Conservation (phyloP, 2,797 vertebrate genomes). For the Phrynocephalus vlangalii region DNA sequence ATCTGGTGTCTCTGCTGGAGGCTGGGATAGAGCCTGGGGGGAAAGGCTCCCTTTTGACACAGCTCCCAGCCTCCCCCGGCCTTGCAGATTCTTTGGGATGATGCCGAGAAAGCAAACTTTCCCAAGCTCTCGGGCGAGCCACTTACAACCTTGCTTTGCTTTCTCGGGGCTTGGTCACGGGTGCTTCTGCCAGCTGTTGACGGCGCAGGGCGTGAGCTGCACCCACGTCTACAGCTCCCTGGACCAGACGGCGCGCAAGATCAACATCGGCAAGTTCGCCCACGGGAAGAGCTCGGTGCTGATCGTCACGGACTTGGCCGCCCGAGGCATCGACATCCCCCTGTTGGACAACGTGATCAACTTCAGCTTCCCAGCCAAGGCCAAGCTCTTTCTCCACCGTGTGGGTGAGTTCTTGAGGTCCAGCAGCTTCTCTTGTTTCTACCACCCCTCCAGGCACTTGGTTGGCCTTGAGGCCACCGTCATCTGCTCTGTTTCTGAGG, state of each 20-base stretch:
- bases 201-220: conserved; percentile 84
- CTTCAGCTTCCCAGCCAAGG: conserved; percentile 95
- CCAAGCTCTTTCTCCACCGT: conserved; percentile 96
- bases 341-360: conserved; percentile 97
- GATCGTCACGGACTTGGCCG: conserved; percentile 94
- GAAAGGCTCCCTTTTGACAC: background rate
- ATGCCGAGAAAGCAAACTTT: too few species aligned
- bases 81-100: too few species aligned
- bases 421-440: background rate
- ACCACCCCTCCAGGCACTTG: too few species aligned
- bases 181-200: conserved; percentile 81
- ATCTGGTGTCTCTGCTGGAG: background rate
- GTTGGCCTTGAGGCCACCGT: too few species aligned
- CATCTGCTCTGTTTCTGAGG: too few species aligned
- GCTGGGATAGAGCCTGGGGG: too few species aligned
- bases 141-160: background rate
- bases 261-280: conserved; percentile 94
- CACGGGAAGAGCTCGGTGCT: conserved; percentile 92
- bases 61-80: too few species aligned
- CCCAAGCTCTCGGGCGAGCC: background rate
- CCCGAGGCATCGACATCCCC: conserved; percentile 96
- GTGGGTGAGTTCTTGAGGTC: conserved; percentile 84
- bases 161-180: background rate
- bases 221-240: conserved; percentile 96
- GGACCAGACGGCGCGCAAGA: conserved; percentile 97